These are phyloP conservation scores for Epistrophe grossulariae DNA, from an alignment of 2,888 invertebrate species.

Conservation along the genomic window DNA sequence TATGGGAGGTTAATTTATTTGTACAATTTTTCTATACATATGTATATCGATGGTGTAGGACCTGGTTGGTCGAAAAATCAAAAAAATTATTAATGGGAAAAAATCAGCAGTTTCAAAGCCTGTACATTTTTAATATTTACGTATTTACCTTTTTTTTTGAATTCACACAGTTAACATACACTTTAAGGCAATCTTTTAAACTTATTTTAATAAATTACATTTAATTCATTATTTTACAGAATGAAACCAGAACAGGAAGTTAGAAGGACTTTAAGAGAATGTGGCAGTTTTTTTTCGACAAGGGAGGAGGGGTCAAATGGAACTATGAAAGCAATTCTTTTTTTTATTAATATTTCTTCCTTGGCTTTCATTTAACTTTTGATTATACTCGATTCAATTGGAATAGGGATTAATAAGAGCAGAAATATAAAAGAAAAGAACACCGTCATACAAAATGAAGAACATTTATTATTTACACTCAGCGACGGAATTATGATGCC, in stretches of 20 bases:
- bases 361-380: conserved; percentile 32
- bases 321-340: too few species aligned
- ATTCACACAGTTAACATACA: not conserved
- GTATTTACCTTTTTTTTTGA: not conserved
- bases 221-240: not conserved
- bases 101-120: too few species aligned
- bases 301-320: too few species aligned
- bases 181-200: too few species aligned
- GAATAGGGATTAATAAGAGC: not conserved
- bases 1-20: not conserved
- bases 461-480: conserved; percentile 22
- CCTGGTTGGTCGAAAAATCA: too few species aligned
- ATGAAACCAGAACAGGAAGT: not conserved
- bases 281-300: too few species aligned
- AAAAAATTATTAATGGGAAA: too few species aligned
- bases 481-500: not conserved
- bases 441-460: not conserved
- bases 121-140: too few species aligned
- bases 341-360: not conserved
- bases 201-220: not conserved
- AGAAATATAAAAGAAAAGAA: not conserved
- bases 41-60: too few species aligned
- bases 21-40: not conserved
- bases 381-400: conserved; percentile 43
- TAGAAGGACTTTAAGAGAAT: too few species aligned